These are phyloP conservation scores for Ormyrus labotus DNA, from an alignment of 2,888 invertebrate species.

Conservation along the genomic window DNA sequence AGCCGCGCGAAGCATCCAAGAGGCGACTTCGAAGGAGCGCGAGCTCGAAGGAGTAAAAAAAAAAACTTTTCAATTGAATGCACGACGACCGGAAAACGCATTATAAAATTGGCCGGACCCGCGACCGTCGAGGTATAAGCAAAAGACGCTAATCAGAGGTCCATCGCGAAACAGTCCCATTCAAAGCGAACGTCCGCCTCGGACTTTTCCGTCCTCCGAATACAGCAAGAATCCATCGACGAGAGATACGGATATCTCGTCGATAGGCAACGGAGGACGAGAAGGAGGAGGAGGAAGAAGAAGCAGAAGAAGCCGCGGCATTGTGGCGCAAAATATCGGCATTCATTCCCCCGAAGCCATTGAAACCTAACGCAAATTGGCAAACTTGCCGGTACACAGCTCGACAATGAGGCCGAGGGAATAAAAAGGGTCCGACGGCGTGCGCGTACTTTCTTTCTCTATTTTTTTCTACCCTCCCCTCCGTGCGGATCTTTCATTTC, in stretches of 20 bases:
- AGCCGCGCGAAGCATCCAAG: not conserved
- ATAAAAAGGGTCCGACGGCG: conserved; percentile 16
- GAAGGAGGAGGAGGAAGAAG: not conserved
- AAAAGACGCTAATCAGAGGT: conserved; percentile 33
- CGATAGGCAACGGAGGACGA: not conserved
- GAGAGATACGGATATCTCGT: not conserved
- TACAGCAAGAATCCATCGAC: not conserved
- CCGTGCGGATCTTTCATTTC: not conserved
- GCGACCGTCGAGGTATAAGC: no score
- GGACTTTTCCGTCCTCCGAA: not conserved
- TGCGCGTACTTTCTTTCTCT: not conserved
- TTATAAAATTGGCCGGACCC: no score
- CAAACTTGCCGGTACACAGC: conserved; percentile 48
- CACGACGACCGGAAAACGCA: no score
- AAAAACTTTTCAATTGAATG: not conserved
- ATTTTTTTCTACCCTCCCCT: no score
- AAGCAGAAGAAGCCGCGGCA: not conserved
- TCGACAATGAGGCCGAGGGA: conserved; percentile 35
- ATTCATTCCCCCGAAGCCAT: conserved; percentile 31
- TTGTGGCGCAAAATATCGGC: conserved; percentile 23
- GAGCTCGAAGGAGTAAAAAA: not conserved
- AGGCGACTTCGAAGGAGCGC: not conserved
- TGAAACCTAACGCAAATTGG: conserved; percentile 56
- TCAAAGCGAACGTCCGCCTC: not conserved
- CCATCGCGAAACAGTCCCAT: not conserved